phyloP scores from a whole-genome alignment of 30 jellyfish, hydroid and myxozoan species.

The Hydra vulgaris region DNA sequence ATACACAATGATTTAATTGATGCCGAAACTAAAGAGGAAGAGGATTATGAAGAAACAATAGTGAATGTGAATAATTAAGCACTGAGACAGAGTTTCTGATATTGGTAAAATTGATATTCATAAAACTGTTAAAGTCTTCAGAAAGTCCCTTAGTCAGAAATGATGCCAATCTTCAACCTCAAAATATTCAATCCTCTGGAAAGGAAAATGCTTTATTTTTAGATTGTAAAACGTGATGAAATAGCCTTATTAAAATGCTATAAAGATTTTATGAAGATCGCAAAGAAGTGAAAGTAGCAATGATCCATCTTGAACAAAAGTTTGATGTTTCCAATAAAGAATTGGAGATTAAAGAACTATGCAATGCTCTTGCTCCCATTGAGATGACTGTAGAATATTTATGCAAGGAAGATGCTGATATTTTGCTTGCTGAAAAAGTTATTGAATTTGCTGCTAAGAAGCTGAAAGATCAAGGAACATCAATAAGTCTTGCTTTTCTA shows the following conservation, averaged over 20 bases:
- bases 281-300: background rate
- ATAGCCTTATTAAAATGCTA: background rate
- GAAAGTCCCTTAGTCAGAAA: background rate
- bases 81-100: no score
- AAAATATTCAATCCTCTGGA: no score
- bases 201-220: background rate
- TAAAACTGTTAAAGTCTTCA: background rate
- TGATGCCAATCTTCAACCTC: background rate
- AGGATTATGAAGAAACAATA: no score
- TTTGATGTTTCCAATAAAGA: background rate
- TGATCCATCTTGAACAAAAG: background rate
- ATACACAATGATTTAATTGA: no score
- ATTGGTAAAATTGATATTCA: background rate
- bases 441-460: background rate
- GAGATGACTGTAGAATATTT: background rate
- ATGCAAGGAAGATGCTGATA: background rate
- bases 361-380: background rate
- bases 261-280: conserved; percentile 5
- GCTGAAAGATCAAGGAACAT: background rate
- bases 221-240: background rate
- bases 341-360: background rate
- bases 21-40: no score
- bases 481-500: background rate
- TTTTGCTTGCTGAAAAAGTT: background rate
- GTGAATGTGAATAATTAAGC: no score